A percentile compares a stretch with the other conserved stretches of the same genome.
Evolutionary conservation across 2,797 vertebrate genomes (phyloP).

Genomic region (Coluber constrictor): DNA sequence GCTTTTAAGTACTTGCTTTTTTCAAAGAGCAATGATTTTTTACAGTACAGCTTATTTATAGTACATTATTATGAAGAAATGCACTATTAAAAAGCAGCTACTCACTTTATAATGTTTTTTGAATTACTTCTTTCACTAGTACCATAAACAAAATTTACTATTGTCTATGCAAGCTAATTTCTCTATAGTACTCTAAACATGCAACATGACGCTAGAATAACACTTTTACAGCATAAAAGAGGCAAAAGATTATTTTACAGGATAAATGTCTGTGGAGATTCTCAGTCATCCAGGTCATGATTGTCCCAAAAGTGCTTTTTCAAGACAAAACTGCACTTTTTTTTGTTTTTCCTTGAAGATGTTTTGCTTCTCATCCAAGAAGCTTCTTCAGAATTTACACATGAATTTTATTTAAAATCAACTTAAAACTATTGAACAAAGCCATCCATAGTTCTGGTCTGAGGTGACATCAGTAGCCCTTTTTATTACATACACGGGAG

Average conservation of each 20-base stretch:
- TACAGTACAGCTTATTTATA: slow-evolving; percentile 56
- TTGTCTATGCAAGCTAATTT: slow-evolving; percentile 42
- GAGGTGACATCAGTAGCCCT: background rate
- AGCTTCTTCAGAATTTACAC: no score
- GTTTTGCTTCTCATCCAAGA: no score
- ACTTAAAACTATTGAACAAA: background rate
- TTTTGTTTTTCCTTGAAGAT: no score
- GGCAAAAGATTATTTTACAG: slow-evolving; percentile 2
- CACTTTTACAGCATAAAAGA: slow-evolving; percentile 38
- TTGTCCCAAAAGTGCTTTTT: background rate
- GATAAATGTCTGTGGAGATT: background rate
- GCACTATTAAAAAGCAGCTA: slow-evolving; percentile 59
- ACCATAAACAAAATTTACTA: slow-evolving; percentile 50
- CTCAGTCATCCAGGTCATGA: no score
- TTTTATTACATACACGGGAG: background rate
- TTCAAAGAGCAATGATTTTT: slow-evolving; percentile 56
- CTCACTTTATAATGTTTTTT: slow-evolving; percentile 50
- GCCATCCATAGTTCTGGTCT: background rate
- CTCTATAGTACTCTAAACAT: slow-evolving; percentile 27
- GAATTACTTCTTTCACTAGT: slow-evolving; percentile 56
- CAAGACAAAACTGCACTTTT: background rate
- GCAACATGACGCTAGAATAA: slow-evolving; percentile 18
- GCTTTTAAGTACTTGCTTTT: slow-evolving; percentile 72
- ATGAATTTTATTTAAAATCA: background rate
- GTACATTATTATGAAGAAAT: slow-evolving; percentile 64